Evolutionary conservation across 2,888 invertebrate genomes (phyloP).

Genomic region (Alsophila aescularia): DNA sequence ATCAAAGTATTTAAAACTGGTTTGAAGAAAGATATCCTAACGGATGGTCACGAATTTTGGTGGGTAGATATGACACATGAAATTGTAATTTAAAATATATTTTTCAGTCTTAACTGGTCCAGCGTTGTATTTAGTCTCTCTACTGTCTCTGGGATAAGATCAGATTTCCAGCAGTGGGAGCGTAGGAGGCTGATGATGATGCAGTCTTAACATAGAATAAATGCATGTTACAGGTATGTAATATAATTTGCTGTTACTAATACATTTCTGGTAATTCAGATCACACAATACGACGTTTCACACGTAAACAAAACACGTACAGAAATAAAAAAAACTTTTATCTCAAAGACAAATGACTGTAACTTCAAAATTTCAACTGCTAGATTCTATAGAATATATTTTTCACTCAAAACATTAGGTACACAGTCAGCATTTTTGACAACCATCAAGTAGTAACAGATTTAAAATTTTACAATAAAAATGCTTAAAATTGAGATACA

Average conservation of each 20-base stretch:
- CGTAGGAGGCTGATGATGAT: too few species aligned
- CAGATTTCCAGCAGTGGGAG: too few species aligned
- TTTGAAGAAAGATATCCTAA: too few species aligned
- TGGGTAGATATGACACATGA: too few species aligned
- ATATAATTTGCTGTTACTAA: neutral
- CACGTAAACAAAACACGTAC: conserved; percentile 29
- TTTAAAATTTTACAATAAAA: conserved; percentile 51
- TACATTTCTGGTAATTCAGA: neutral
- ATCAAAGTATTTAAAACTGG: too few species aligned
- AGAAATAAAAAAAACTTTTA: conserved; percentile 51
- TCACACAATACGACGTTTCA: conserved; percentile 33
- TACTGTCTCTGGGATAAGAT: too few species aligned
- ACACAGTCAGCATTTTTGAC: conserved; percentile 55
- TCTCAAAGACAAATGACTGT: conserved; percentile 62
- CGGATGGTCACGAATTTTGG: too few species aligned
- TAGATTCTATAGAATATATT: conserved; percentile 52
- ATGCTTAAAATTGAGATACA: conserved; percentile 27
- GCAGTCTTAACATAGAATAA: too few species aligned
- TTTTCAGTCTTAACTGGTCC: too few species aligned
- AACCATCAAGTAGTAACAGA: conserved; percentile 70
- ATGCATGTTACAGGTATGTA: too few species aligned
- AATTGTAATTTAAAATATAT: too few species aligned
- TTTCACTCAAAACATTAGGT: conserved; percentile 62
- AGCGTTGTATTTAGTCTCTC: too few species aligned
- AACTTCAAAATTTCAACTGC: conserved; percentile 62